These are phyloP conservation scores for Antennarius striatus DNA, from an alignment of 2,113 vertebrate genomes.

Conservation along the genomic window DNA sequence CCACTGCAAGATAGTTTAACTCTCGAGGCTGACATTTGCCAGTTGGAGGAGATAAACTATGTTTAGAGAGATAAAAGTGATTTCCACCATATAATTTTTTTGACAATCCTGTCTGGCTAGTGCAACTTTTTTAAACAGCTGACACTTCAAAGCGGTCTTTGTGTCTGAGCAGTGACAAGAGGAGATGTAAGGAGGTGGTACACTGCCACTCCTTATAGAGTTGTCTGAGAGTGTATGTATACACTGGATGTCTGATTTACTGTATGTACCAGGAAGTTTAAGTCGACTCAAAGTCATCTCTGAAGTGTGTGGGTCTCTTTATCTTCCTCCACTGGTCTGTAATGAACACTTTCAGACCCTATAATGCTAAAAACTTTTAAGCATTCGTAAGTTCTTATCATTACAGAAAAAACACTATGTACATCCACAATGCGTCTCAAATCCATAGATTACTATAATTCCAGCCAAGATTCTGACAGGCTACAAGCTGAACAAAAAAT, in stretches of 20 bases:
- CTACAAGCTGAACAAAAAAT: slow-evolving; percentile 5
- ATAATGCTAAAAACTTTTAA: background rate
- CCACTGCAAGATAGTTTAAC: slow-evolving; percentile 36
- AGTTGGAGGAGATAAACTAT: slow-evolving; percentile 50
- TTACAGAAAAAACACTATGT: slow-evolving; percentile 13
- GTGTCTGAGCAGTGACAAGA: slow-evolving; percentile 46
- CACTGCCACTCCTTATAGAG: slow-evolving; percentile 41
- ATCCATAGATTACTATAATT: slow-evolving; percentile 43
- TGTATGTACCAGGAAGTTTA: slow-evolving; percentile 19
- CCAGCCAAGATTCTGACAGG: slow-evolving; percentile 20
- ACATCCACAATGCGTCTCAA: slow-evolving; percentile 25
- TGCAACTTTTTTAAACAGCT: slow-evolving; percentile 54
- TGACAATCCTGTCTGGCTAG: slow-evolving; percentile 52
- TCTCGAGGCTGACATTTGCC: slow-evolving; percentile 37
- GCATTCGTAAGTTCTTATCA: slow-evolving; percentile 11
- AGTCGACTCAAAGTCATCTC: slow-evolving; percentile 1
- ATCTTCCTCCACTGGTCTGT: background rate
- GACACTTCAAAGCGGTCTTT: slow-evolving; percentile 62
- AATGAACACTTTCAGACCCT: background rate
- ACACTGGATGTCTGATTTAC: slow-evolving; percentile 21
- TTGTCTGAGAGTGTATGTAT: slow-evolving; percentile 18
- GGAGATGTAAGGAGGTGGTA: slow-evolving; percentile 28
- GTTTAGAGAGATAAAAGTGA: slow-evolving; percentile 55
- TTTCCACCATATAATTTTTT: slow-evolving; percentile 50
- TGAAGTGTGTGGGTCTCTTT: background rate